Conservation (phyloP, 2,113 vertebrate species). For the Oxygymnocypris stewartii region DNA sequence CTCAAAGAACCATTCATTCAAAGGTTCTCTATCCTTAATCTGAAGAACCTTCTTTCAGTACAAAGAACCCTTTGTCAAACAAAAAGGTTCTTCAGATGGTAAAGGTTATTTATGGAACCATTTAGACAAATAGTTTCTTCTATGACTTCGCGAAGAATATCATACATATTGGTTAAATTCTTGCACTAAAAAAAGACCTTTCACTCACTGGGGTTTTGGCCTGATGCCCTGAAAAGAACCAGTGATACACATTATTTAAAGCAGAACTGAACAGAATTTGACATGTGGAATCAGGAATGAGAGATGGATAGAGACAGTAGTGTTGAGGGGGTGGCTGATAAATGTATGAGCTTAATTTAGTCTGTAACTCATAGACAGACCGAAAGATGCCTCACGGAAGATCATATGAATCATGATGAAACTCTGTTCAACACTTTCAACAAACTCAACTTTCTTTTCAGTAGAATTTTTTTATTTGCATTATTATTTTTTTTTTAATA, state of each 20-base stretch:
- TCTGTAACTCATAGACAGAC: neutral
- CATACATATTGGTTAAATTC: neutral
- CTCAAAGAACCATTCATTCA: too few species aligned
- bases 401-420: slow-evolving; percentile 1
- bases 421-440: neutral
- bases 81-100: too few species aligned
- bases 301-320: neutral
- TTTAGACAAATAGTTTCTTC: too few species aligned
- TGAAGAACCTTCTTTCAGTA: too few species aligned
- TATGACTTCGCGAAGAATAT: too few species aligned
- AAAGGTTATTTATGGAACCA: too few species aligned
- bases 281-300: neutral
- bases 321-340: slow-evolving; percentile 4
- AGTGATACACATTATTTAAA: neutral
- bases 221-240: neutral
- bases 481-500: too few species aligned
- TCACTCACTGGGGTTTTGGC: neutral
- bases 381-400: neutral
- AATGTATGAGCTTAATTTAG: slow-evolving; percentile 1
- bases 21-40: too few species aligned
- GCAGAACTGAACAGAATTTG: neutral
- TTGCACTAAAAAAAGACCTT: neutral
- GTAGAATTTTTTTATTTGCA: neutral
- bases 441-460: neutral
- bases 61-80: too few species aligned